A percentile compares a stretch with the other conserved stretches of the same genome.
Evolutionary conservation across 2,888 invertebrate genomes (phyloP).

Genomic region (Cephus pulcher): DNA sequence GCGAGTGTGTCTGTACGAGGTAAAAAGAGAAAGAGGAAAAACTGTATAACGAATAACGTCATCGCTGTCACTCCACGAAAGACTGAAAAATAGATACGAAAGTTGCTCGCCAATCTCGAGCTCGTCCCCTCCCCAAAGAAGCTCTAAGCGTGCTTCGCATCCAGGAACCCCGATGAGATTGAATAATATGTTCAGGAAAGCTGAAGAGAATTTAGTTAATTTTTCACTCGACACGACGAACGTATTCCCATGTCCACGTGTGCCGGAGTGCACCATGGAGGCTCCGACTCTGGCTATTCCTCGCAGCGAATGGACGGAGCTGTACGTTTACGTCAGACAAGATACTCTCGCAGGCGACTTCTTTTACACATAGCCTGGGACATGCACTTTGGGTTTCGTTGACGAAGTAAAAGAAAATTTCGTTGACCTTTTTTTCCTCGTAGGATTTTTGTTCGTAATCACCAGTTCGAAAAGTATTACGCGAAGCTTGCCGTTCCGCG

Average conservation of each 20-base stretch:
- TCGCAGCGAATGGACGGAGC: background rate
- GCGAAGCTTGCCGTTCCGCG: background rate
- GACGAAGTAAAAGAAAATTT: background rate
- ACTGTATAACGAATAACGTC: background rate
- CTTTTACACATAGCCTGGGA: background rate
- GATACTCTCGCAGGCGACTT: background rate
- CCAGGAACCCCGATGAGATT: background rate
- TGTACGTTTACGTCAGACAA: background rate
- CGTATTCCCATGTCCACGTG: background rate
- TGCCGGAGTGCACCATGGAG: too few species aligned
- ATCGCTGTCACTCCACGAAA: background rate
- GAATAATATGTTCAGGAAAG: background rate
- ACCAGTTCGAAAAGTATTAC: background rate
- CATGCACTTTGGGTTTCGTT: background rate
- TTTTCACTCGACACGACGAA: background rate
- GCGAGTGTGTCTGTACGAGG: background rate
- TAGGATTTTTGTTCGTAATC: background rate
- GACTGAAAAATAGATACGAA: background rate
- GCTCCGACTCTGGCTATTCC: background rate
- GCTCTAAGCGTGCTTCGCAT: background rate
- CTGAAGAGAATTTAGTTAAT: background rate
- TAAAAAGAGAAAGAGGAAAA: background rate
- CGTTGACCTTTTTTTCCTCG: background rate
- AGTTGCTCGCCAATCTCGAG: background rate
- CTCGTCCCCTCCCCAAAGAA: background rate